Evolutionary conservation across 2,113 vertebrate genomes (phyloP).

Genomic region (Isichthys henryi): DNA sequence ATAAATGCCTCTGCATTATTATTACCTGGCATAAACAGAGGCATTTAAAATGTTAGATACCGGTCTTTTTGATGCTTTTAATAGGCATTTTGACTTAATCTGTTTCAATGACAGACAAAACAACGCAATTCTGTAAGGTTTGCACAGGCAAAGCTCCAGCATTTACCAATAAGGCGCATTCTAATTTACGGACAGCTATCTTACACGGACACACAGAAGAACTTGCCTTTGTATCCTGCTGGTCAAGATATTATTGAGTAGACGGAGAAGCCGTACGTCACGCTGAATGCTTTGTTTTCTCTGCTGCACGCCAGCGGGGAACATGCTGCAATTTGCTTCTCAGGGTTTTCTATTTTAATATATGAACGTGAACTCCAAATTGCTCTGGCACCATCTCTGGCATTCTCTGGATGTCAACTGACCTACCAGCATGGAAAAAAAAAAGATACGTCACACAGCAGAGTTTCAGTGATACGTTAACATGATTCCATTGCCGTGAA

Average conservation of each 20-base stretch:
- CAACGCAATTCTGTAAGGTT: not conserved
- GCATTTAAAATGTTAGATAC: not conserved
- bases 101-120: not conserved
- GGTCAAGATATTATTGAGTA: conserved; percentile 33
- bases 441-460: conserved; percentile 26
- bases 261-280: not conserved
- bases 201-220: not conserved
- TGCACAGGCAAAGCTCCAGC: not conserved
- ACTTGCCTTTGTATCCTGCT: conserved; percentile 34
- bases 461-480: not conserved
- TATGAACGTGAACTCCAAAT: conserved; percentile 54
- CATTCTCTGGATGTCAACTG: conserved; percentile 49
- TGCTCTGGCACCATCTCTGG: conserved; percentile 52
- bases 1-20: not conserved
- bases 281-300: not conserved
- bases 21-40: not conserved
- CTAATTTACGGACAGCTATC: not conserved
- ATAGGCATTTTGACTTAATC: not conserved
- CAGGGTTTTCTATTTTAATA: conserved; percentile 60
- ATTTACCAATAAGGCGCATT: not conserved
- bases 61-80: not conserved
- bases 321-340: conserved; percentile 43
- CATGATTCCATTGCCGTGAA: not conserved
- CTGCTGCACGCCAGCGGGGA: not conserved
- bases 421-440: conserved; percentile 39